These are phyloP conservation scores for Clitarchus hookeri DNA, from an alignment of 2,888 invertebrate genomes.

Conservation along the genomic window DNA sequence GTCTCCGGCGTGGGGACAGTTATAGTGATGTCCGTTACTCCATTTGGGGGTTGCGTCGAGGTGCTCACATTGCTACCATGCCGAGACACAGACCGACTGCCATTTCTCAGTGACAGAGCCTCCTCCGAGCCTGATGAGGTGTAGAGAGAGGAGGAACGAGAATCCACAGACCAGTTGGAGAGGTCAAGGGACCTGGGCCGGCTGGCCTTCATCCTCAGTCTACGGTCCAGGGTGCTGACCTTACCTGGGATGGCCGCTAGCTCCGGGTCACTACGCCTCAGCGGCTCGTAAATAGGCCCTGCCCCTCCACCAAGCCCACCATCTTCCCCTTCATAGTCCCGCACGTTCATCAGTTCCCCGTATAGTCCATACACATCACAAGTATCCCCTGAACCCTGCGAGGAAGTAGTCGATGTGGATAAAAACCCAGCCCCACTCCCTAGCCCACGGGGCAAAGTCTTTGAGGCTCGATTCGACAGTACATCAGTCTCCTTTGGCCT, in stretches of 20 bases:
- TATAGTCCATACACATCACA: constrained; percentile 90
- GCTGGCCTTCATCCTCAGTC: constrained; percentile 80
- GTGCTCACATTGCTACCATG: constrained; percentile 32
- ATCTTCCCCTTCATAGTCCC: constrained; percentile 81
- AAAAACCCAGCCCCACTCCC: constrained; percentile 64
- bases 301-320: constrained; percentile 62
- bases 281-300: constrained; percentile 73
- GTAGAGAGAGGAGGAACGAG: constrained; percentile 77
- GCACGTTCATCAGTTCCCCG: constrained; percentile 86
- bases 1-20: constrained; percentile 20
- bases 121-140: constrained; percentile 88
- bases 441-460: constrained; percentile 77
- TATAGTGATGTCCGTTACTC: not conserved
- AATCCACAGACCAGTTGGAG: constrained; percentile 87
- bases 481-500: constrained; percentile 62
- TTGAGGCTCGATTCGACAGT: constrained; percentile 63
- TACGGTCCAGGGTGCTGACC: constrained; percentile 79
- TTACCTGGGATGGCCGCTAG: constrained; percentile 80
- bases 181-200: constrained; percentile 80
- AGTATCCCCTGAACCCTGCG: constrained; percentile 58
- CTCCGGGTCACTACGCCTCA: constrained; percentile 82
- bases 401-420: constrained; percentile 60
- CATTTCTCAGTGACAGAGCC: constrained; percentile 59
- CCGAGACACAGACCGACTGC: constrained; percentile 30
- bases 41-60: not conserved